Evolutionary conservation across 2,113 vertebrate genomes (phyloP).

Genomic region (Brachionichthys hirsutus): DNA sequence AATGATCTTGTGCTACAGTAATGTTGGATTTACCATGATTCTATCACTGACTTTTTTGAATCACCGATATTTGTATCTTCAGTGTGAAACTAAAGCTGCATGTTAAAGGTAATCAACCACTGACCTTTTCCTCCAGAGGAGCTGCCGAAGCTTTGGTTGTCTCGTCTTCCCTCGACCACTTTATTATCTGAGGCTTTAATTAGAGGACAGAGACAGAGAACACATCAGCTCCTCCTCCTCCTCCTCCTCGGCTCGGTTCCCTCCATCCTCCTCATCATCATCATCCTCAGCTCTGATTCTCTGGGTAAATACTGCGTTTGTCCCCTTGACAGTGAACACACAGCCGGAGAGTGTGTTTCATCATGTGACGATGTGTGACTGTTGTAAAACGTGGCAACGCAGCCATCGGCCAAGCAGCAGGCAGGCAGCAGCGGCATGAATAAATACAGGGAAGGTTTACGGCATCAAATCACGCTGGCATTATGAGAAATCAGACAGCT

Average conservation of each 20-base stretch:
- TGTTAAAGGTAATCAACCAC: background rate
- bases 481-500: slow-evolving; percentile 9
- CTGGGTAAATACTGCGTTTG: slow-evolving; percentile 3
- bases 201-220: background rate
- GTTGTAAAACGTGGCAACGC: slow-evolving; percentile 1
- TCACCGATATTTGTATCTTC: no score
- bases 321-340: slow-evolving; percentile 1
- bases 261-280: slow-evolving; percentile 29
- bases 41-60: no score
- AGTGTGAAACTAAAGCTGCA: background rate
- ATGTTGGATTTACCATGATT: no score
- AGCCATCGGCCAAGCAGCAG: background rate
- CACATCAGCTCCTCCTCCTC: slow-evolving; percentile 24
- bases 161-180: background rate
- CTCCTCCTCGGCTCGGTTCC: background rate
- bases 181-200: background rate
- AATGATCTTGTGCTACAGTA: no score
- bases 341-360: background rate
- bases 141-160: background rate
- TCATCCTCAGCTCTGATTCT: slow-evolving; percentile 10
- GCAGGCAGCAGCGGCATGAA: slow-evolving; percentile 27
- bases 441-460: slow-evolving; percentile 3
- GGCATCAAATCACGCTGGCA: background rate
- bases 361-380: background rate
- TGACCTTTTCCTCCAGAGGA: slow-evolving; percentile 26